Base-by-base conservation (phyloP, 2,797 vertebrate genomes). In the Clarias platycephalus region DNA sequence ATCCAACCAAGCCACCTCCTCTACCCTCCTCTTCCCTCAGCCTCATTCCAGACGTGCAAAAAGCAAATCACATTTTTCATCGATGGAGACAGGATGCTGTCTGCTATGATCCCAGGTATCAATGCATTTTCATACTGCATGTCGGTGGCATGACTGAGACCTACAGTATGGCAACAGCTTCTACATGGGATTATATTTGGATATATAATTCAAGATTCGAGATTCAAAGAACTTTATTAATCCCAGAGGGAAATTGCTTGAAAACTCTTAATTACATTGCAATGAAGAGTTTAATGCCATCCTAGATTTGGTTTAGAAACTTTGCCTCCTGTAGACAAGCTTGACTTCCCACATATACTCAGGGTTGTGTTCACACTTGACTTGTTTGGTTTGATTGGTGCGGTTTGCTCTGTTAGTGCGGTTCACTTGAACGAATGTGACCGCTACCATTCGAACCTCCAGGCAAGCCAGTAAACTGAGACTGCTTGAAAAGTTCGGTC, bases 61-160 rank as follows among this genome's bases (percentile, higher is more conserved):
- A 81, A 71, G 58, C 78, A 80, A 77, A 82, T 86, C 80, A 66
- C 79, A 83, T 87, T 71, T 86, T 64, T 88, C 63, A 83, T 87
- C 84, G 53, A 53, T 82, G 55, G 20, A 64, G 78, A 63, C 4
- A 8, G 15, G 24, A 55, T 55, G 22, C 60, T 75, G 60, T 66
- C 71, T 70, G 80, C 80, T 82, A 26, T 34, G n/a, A 37, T 18
- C 31, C 37, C 62, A 5, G 1, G 28, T 40, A 75, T 74, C 57
- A 80, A 64, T 64, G 77, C 57, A 13, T 60, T 55, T n/a, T 79
- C 49, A 67, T 74, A 13, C 49, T 24, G 26, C 3, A 15, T 74
- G 67, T 74, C 49, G 9, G 77, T 18, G 55, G 37, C 57, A 71
- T 9, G 22, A 44, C 40, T 71, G 7, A 34, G 34, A 70, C 26